phyloP scores from a whole-genome alignment of 2,113 vertebrate genomes.

The Hippolais icterina region DNA sequence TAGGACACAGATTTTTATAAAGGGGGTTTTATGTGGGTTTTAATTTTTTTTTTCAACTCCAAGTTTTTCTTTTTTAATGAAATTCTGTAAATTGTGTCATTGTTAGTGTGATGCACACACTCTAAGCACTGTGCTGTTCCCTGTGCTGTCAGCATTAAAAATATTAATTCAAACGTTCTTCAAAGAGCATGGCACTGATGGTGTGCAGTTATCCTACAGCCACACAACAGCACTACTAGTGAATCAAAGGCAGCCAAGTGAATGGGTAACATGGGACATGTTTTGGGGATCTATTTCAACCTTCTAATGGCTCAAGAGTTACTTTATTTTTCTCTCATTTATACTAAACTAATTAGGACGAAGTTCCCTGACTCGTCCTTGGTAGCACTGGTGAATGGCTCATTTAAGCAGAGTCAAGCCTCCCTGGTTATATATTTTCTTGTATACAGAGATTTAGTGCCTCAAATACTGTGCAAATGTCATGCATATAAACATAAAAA shows the following conservation, averaged over 20 bases:
- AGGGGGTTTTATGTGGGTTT: not conserved
- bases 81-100: not conserved
- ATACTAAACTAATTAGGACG: not conserved
- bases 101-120: not conserved
- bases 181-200: not conserved
- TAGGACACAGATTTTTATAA: not conserved
- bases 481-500: not conserved
- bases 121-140: not conserved
- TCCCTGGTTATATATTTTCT: not conserved
- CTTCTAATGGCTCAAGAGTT: not conserved
- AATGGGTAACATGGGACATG: not conserved
- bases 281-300: not conserved
- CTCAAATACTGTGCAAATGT: not conserved
- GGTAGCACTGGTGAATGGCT: not conserved
- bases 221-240: not conserved
- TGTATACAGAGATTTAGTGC: not conserved
- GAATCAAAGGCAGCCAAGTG: not conserved
- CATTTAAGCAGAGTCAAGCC: not conserved
- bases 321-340: not conserved
- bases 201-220: not conserved
- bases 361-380: not conserved
- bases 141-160: not conserved
- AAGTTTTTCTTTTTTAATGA: not conserved
- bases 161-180: not conserved
- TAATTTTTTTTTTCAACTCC: not conserved